These are phyloP conservation scores for Chionomys nivalis DNA, from an alignment of 2,113 vertebrate species.

Conservation along the genomic window DNA sequence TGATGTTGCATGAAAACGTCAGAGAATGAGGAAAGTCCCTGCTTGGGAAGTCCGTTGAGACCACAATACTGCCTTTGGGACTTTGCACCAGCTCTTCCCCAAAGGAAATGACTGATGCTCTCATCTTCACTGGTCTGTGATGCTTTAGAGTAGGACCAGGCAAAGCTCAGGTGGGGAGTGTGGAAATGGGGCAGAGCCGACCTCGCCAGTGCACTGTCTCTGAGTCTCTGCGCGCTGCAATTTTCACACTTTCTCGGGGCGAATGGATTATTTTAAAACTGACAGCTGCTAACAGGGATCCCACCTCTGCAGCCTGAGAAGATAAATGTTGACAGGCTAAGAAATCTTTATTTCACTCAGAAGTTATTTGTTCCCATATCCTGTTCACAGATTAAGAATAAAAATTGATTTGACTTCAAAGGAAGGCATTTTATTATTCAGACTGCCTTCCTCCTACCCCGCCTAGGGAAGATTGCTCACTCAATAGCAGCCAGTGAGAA, in stretches of 20 bases:
- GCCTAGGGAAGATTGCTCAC: background rate
- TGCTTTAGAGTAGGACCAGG: background rate
- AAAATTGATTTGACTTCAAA: conserved; percentile 81
- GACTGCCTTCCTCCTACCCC: conserved; percentile 18
- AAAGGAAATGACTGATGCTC: background rate
- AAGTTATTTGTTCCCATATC: conserved; percentile 74
- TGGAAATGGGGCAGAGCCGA: conserved; percentile 50
- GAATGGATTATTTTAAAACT: conserved; percentile 69
- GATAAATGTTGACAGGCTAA: conserved; percentile 80
- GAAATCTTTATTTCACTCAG: conserved; percentile 83
- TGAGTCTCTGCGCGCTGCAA: conserved; percentile 58
- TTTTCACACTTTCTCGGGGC: conserved; percentile 79
- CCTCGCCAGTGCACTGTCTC: conserved; percentile 13
- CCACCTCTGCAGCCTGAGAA: conserved; percentile 74
- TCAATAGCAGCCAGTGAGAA: background rate
- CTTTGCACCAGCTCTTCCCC: background rate
- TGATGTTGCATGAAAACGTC: background rate
- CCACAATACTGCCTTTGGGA: background rate
- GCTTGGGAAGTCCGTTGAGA: background rate
- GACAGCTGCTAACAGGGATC: conserved; percentile 69
- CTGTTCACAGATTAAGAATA: conserved; percentile 74
- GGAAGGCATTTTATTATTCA: conserved; percentile 65
- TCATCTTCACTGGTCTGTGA: background rate
- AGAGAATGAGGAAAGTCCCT: background rate
- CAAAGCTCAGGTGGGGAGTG: conserved; percentile 31